Evolutionary conservation across 2,797 vertebrate species (phyloP), one percentile per base, ranked within the genome.

Genomic region (Notolepis coatsorum): DNA sequence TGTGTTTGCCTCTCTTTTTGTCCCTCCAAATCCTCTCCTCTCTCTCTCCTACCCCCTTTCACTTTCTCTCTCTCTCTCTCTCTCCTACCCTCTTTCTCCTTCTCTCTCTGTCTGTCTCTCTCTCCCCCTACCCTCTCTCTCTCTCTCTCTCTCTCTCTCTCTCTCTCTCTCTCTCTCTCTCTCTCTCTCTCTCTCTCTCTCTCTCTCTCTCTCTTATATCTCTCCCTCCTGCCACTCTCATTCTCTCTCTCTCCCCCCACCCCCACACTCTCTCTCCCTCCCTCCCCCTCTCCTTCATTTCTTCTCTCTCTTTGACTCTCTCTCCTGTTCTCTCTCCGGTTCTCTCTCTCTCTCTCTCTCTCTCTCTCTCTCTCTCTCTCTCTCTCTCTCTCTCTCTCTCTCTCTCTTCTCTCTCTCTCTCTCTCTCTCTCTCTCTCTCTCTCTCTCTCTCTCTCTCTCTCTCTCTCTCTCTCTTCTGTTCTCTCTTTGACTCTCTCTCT

Each of bases 361-460:
- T 31, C 13, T 21, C 7, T 15, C 20, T 23, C 35, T 28, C 4
- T 31, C 5, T 12, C 24, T 18, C 24, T 7, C 7, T n/a, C 5
- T 23, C 41, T 50, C 5, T 61, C 42, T 69, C 2, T 65, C 35
- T 58, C 56, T 68, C 8, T 18, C 2, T 33, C 39, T 46, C 56
- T 71, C 42, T 25, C 30, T 68, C 37, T 42, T 15, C 52, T 47
- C 13, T 24, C 7, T 7, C 7, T 9, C 24, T 21, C 24, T 35
- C 7, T 35, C 7, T 8, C 28, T 28, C 33, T 5, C 13, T n/a
- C n/a, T 1, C 23, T n/a, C 3, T 39, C 15, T 10, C 23, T 18
- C 13, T 37, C n/a, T 30, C 15, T 18, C 4, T 24, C 54, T 39
- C 31, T 31, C 15, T 33, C 13, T 8, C 88, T 87, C 82, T 90